Percentiles rank a stretch among this genome's conserved stretches.
Evolutionary conservation across 2,797 vertebrate genomes (phyloP).

Genomic region (Sebastes taczanowskii): DNA sequence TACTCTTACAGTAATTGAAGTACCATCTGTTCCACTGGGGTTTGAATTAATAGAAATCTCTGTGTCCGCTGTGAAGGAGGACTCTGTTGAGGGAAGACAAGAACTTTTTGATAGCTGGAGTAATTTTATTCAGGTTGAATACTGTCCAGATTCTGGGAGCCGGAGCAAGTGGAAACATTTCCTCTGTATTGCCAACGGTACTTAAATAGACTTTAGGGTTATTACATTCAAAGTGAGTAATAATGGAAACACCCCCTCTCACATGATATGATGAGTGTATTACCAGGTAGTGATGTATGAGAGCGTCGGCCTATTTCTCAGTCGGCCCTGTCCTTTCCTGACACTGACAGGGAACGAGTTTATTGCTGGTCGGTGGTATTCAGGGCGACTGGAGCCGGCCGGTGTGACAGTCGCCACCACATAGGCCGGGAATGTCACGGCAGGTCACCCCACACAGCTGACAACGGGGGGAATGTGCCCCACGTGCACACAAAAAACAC

Average conservation of each 20-base stretch:
- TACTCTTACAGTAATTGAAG: constrained; percentile 24
- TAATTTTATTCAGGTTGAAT: constrained; percentile 59
- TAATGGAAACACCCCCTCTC: constrained; percentile 16
- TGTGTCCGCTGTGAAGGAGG: constrained; percentile 49
- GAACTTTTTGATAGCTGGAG: constrained; percentile 50
- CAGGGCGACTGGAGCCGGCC: constrained; percentile 67
- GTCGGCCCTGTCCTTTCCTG: constrained; percentile 55
- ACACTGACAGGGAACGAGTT: constrained; percentile 54
- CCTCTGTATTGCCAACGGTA: constrained; percentile 17
- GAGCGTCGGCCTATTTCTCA: not conserved
- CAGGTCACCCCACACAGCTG: constrained; percentile 82
- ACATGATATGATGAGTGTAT: constrained; percentile 11
- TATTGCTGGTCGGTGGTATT: constrained; percentile 71
- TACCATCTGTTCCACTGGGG: constrained; percentile 24
- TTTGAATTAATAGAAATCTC: constrained; percentile 39
- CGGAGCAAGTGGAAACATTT: constrained; percentile 48
- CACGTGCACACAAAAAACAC: constrained; percentile 12
- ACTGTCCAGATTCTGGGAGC: constrained; percentile 33
- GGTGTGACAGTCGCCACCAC: constrained; percentile 64
- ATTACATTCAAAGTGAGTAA: constrained; percentile 35
- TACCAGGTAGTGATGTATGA: constrained; percentile 31
- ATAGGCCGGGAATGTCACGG: constrained; percentile 70
- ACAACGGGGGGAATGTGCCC: constrained; percentile 50
- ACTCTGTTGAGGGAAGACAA: constrained; percentile 55
- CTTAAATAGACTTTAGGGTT: constrained; percentile 39